Conservation (phyloP, 2,888 invertebrate genomes). For the Tenthredo scrophulariae region DNA sequence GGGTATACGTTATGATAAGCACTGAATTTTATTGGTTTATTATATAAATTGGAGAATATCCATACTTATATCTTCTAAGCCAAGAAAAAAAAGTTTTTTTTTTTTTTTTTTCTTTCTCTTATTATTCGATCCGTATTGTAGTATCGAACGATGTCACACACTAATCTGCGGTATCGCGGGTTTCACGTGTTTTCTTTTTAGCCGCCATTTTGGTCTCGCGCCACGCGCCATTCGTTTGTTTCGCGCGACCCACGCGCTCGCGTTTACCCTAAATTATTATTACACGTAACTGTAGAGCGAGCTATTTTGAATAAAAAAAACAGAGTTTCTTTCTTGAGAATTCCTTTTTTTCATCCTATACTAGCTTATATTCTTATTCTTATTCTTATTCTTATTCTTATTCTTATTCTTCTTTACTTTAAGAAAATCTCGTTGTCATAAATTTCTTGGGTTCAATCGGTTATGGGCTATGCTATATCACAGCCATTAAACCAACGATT, state of each 20-base stretch:
- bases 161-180: background rate
- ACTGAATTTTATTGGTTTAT: background rate
- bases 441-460: background rate
- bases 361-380: too few species aligned
- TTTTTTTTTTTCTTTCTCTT: background rate
- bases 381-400: background rate
- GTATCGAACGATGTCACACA: background rate
- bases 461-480: background rate
- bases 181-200: constrained; percentile 21
- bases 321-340: background rate
- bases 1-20: background rate
- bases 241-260: constrained; percentile 46
- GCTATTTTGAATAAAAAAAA: constrained; percentile 16
- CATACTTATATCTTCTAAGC: too few species aligned
- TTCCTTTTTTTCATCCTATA: too few species aligned
- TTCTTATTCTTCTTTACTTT: background rate
- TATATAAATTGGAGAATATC: too few species aligned
- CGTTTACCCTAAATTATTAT: constrained; percentile 27
- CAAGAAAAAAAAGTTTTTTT: background rate
- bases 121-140: too few species aligned
- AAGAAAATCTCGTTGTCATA: background rate
- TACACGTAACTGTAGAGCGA: constrained; percentile 30
- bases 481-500: background rate
- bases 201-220: constrained; percentile 51
- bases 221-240: constrained; percentile 51